These are phyloP conservation scores for Aphidius colemani DNA, from an alignment of 2,888 invertebrate species.

Conservation along the genomic window DNA sequence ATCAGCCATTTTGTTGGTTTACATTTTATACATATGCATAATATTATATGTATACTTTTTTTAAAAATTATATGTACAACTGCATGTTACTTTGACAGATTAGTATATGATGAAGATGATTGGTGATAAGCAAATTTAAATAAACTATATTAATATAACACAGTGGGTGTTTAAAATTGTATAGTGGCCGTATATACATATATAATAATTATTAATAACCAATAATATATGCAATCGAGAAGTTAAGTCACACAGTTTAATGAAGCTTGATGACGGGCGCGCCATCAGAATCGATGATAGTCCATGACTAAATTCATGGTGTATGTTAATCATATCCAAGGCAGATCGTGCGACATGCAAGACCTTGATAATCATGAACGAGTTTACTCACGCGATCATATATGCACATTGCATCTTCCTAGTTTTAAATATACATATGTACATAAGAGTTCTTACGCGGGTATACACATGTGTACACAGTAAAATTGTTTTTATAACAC, in stretches of 20 bases:
- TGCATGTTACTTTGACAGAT: too few relatives aligned
- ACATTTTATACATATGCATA: conserved; percentile 20
- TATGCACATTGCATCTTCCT: not conserved
- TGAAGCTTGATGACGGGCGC: not conserved
- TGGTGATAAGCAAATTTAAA: too few relatives aligned
- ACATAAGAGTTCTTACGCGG: too few relatives aligned
- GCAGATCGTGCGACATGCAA: conserved; percentile 22
- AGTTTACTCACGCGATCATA: conserved; percentile 26
- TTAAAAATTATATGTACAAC: too few relatives aligned
- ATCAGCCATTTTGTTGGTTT: not conserved
- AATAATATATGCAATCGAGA: not conserved
- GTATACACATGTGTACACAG: not conserved
- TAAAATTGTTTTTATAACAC: not conserved
- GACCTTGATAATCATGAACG: conserved; percentile 24
- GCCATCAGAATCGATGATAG: conserved; percentile 6
- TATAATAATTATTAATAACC: conserved; percentile 6
- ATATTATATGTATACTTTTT: too few relatives aligned
- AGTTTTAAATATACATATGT: not conserved
- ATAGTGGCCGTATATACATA: not conserved
- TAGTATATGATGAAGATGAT: too few relatives aligned
- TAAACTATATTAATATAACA: too few relatives aligned
- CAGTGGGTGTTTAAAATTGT: too few relatives aligned
- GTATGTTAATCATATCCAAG: conserved; percentile 18
- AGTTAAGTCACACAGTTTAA: conserved; percentile 1
- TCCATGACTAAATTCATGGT: conserved; percentile 19